These are phyloP conservation scores for Thamnaconus septentrionalis DNA, from an alignment of 2,113 vertebrate genomes.

Conservation along the genomic window DNA sequence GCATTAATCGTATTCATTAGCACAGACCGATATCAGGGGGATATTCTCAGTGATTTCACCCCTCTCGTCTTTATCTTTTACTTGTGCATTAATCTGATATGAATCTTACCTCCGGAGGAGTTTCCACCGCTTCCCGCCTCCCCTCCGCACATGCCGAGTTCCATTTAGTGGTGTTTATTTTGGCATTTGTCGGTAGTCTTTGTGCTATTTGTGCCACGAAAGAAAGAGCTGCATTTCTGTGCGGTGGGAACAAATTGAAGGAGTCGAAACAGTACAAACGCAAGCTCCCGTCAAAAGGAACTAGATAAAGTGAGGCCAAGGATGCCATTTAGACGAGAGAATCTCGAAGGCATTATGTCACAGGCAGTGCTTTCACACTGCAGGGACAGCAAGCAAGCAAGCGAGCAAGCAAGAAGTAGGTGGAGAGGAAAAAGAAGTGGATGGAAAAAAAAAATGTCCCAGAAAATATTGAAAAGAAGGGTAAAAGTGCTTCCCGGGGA, in stretches of 20 bases:
- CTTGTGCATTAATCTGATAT: conserved; percentile 64
- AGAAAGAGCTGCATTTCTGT: conserved; percentile 41
- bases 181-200: conserved; percentile 22
- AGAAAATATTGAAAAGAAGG: not conserved
- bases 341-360: conserved; percentile 44
- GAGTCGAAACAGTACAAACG: conserved; percentile 1
- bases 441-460: not conserved
- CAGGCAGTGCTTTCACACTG: conserved; percentile 50
- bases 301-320: conserved; percentile 63
- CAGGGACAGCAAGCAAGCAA: conserved; percentile 43
- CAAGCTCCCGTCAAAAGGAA: conserved; percentile 53
- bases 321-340: conserved; percentile 62
- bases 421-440: conserved; percentile 31
- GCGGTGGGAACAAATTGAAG: conserved; percentile 56
- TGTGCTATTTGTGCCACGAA: conserved; percentile 11
- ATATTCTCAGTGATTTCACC: conserved; percentile 57
- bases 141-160: conserved; percentile 25
- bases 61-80: conserved; percentile 67
- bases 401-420: conserved; percentile 48
- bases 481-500: conserved; percentile 55
- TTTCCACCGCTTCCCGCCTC: conserved; percentile 9
- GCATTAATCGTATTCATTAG: conserved; percentile 74
- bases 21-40: conserved; percentile 53
- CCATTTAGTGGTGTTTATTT: conserved; percentile 18
- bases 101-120: conserved; percentile 57